A percentile compares a stretch with the other conserved stretches of the same genome.
phyloP scores from a whole-genome alignment of 2,888 invertebrate species.

The Pardosa pseudoannulata region DNA sequence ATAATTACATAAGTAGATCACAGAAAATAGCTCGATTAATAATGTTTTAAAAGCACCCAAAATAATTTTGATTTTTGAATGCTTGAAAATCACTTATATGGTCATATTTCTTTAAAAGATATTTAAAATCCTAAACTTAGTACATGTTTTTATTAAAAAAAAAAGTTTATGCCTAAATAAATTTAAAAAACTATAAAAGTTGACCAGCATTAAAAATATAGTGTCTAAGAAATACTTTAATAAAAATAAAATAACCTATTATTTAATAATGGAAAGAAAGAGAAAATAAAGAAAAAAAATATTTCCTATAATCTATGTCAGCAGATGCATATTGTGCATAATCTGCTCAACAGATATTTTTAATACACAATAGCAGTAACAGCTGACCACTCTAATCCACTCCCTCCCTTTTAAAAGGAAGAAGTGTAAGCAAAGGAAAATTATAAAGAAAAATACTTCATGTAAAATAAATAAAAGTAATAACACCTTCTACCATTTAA shows the following conservation, averaged over 20 bases:
- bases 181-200: too few relatives aligned
- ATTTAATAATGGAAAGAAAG: too few relatives aligned
- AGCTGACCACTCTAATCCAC: neutral
- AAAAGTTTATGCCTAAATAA: too few relatives aligned
- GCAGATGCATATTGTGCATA: conserved; percentile 41
- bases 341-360: conserved; percentile 69
- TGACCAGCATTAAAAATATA: too few relatives aligned
- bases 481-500: too few relatives aligned
- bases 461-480: too few relatives aligned
- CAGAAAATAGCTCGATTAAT: neutral
- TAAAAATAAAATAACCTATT: neutral
- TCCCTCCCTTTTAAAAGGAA: neutral
- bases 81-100: neutral
- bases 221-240: too few relatives aligned
- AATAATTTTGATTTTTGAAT: neutral
- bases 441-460: neutral
- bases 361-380: conserved; percentile 40
- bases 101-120: too few relatives aligned
- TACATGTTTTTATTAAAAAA: too few relatives aligned
- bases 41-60: neutral
- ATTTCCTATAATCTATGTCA: neutral
- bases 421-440: neutral
- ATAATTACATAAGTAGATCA: neutral
- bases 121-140: too few relatives aligned
- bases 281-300: neutral